Base-by-base conservation (phyloP, 2,797 vertebrate genomes). In the Notolabrus celidotus region DNA sequence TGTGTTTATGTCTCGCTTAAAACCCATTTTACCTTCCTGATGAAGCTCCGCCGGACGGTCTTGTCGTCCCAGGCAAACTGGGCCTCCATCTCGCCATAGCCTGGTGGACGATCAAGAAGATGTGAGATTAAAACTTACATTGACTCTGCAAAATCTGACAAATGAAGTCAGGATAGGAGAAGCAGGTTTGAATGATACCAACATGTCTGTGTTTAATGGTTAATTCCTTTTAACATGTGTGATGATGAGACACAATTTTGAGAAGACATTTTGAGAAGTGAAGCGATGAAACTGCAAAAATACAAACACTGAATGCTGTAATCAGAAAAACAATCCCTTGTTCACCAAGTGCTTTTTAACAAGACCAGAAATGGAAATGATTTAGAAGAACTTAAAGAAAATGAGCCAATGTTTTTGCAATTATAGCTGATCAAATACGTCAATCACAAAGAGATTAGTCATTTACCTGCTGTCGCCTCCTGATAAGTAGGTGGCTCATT, bases 61-160 rank as follows among this genome's bases (percentile, higher is more conserved):
- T 90, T 92, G 86, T 99, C 97, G 0, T 98, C 96, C 95, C 95
- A 98, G 49, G 92, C 92, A 84, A 96, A 96, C 79, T 96, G 94
- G 0, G 93, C 94, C 86, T 97, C 92, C 86, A 95, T 93, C 57
- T 96, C 96, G 0, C 86, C 95, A 58, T 96, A 96, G 47, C 95
- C 95, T 0, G 88, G 42, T 19, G 34, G 71, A 9, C 73, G 49
- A 54, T 6, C 5, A 17, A 23, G 19, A 12, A 6, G 17, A 59
- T 14, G 0, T 12, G 17, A 36, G n/a, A 10, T 19, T 1, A 23
- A 8, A 38, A 56, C 22, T 39, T 33, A 17, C 20, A 36, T 25
- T 34, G 16, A 52, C 23, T 4, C 41, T 33, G 20, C 56, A 66
- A 11, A 15, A 2, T 23, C 17, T 29, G 25, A 46, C 36, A n/a